Base-by-base conservation (phyloP, 92 coral and sea anemone species). In the Phenganax subtilis region DNA sequence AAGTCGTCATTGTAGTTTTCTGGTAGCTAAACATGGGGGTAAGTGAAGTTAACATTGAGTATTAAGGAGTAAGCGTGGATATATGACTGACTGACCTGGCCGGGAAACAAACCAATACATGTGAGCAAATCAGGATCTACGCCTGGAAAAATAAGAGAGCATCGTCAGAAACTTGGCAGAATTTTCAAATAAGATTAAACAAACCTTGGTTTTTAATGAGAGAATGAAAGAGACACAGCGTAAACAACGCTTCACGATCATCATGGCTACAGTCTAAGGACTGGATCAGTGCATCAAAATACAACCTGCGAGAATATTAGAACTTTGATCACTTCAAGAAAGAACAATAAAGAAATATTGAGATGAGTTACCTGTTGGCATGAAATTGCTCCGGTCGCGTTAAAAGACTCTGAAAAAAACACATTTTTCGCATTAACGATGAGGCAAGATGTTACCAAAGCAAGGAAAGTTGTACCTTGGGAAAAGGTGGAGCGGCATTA, bases 211-310 rank as follows among this genome's bases (percentile, higher is more conserved):
- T 94, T 29, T 84, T 82, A 28, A 92, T 87, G 10, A 93, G 88
- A 30, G 98, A 97, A 72, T 90, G 87, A 17, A 94, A 37, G 37
- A 94, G 79, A 71, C 96, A 90, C 69, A 94, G 63, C 1, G 96
- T 93, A 82, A 94, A 94, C 57, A 94, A 83, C 0, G 98, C 98
- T 75, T 94, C 97, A 11, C 92, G 90, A 37, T 94, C 98, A 77
- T 89, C 88, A 20, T 85, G 84, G 63, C 88, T 85, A 67, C 97
- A 94, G 67, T 94, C 98, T 76, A 94, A 72, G 16, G 94, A 87
- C 17, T 84, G 80, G 25, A 90, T 88, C 2, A 94, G 81, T 7
- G 92, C 90, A 20, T 86, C 89, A 81, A 92, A 85, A 72, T 92
- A 94, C 85, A 87, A 83, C 81, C 98, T 94, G 70, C 14, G 83